Evolutionary conservation across 1,140 invertebrate species (phyloP), one percentile per base, ranked within the genome.

Genomic region (Drosophila pruinosa): DNA sequence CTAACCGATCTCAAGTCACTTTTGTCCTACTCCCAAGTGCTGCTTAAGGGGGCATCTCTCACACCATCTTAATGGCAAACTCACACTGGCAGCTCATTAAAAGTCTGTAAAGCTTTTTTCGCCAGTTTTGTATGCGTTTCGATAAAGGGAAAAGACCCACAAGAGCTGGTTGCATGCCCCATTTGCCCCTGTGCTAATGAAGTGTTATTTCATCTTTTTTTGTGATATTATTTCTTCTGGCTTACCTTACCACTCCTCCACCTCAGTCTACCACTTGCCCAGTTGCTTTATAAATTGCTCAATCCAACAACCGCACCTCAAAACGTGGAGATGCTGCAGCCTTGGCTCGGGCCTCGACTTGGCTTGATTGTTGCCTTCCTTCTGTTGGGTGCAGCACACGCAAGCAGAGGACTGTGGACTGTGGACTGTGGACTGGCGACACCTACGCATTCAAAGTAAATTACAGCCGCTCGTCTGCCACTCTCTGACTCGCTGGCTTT

Each of bases 131-230:
- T 76, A 59, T 52, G 22, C 21, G 15, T 39, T 56, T 65, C 41
- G 67, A 85, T 79, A 75, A 75, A 65, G n/a, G n/a, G n/a, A n/a
- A n/a, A n/a, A n/a, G n/a, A 24, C 72, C 77, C 68, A 77, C 81
- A n/a, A n/a, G n/a, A n/a, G 69, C 76, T 24, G 12, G 45, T 73
- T 63, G 58, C 71, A 64, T 57, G 12, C 39, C n/a, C n/a, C 58
- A 19, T 21, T 58, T 31, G 53, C 72, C 56, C 68, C 19, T 34
- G 52, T 34, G 65, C 75, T 86, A 86, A 86, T 86, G 58, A 86
- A 88, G 82, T 81, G 82, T 75, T 88, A 74, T 88, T 88, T 88
- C 74, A 85, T 73, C 64, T 74, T 54, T 75, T 75, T 38, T 56
- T 39, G 21, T 47, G 34, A 63, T 53, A 70, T 63, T 63, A 54